Conservation (phyloP, 2,113 vertebrate species). For the Dromaius novaehollandiae region DNA sequence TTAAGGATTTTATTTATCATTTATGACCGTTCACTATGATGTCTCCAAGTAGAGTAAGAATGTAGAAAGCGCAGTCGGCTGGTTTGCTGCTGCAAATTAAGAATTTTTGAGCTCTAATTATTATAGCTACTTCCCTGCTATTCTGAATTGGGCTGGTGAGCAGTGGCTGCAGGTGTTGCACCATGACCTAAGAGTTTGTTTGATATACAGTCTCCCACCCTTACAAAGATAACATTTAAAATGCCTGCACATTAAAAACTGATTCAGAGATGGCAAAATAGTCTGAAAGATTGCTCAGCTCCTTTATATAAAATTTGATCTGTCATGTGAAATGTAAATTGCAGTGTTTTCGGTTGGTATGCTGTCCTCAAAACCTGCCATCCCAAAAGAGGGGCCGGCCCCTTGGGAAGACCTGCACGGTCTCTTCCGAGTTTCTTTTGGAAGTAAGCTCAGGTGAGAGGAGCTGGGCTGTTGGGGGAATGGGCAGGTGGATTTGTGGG, state of each 20-base stretch:
- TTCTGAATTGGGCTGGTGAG: neutral
- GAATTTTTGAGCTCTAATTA: neutral
- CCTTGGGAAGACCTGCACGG: fast-evolving
- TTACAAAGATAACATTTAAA: neutral
- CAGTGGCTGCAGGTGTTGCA: neutral
- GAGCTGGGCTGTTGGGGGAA: neutral
- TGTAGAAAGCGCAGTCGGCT: neutral
- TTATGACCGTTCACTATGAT: neutral
- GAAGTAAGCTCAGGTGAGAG: fast-evolving
- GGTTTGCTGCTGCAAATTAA: constrained; percentile 28
- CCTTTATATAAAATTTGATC: neutral
- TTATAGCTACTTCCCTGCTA: neutral
- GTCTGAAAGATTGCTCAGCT: neutral
- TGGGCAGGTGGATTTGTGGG: neutral
- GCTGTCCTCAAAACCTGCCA: neutral
- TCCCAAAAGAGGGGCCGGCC: neutral
- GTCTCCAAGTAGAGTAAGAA: neutral
- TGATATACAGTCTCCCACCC: neutral
- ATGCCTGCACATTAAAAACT: neutral
- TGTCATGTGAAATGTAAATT: fast-evolving
- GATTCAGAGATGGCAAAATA: neutral
- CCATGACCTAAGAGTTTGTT: fast-evolving
- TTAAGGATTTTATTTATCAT: neutral
- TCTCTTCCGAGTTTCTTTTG: fast-evolving
- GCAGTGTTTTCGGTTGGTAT: neutral